Conservation (phyloP, 2,888 invertebrate species). For the Leptogaster cylindrica region DNA sequence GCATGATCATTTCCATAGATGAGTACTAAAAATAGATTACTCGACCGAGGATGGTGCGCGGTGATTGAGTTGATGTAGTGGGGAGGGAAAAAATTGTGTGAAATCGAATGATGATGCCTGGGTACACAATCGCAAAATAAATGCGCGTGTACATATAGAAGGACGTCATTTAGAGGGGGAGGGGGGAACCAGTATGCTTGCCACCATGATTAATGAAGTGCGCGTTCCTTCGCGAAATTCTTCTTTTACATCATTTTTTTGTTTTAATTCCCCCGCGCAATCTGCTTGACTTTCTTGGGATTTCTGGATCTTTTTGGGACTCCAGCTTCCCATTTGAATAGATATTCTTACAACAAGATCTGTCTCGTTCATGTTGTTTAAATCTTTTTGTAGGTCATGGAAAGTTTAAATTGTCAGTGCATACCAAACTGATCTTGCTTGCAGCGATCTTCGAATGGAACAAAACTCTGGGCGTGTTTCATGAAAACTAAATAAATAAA, state of each 20-base stretch:
- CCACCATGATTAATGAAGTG: slow-evolving; percentile 38
- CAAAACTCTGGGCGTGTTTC: too few species aligned
- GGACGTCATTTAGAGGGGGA: slow-evolving; percentile 10
- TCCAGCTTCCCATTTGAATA: too few species aligned
- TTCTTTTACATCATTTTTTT: not conserved
- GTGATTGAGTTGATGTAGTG: not conserved
- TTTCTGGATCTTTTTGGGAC: not conserved
- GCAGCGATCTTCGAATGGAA: too few species aligned
- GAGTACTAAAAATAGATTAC: slow-evolving; percentile 31
- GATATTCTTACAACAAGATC: too few species aligned
- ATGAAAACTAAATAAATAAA: too few species aligned
- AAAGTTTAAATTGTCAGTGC: not conserved
- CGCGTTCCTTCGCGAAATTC: slow-evolving; percentile 29
- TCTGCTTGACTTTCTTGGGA: too few species aligned
- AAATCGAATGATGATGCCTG: slow-evolving; percentile 37
- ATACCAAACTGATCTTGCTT: too few species aligned
- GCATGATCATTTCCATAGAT: slow-evolving; percentile 32
- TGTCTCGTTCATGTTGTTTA: too few species aligned
- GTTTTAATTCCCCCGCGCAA: not conserved
- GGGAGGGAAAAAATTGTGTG: slow-evolving; percentile 9
- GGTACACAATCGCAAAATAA: slow-evolving; percentile 23
- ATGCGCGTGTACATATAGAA: slow-evolving; percentile 25
- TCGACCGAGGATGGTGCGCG: not conserved
- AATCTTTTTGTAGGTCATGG: not conserved
- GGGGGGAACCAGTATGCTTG: slow-evolving; percentile 9